Evolutionary conservation across 1,140 invertebrate species (phyloP).

Genomic region (Mactra quadrangularis): DNA sequence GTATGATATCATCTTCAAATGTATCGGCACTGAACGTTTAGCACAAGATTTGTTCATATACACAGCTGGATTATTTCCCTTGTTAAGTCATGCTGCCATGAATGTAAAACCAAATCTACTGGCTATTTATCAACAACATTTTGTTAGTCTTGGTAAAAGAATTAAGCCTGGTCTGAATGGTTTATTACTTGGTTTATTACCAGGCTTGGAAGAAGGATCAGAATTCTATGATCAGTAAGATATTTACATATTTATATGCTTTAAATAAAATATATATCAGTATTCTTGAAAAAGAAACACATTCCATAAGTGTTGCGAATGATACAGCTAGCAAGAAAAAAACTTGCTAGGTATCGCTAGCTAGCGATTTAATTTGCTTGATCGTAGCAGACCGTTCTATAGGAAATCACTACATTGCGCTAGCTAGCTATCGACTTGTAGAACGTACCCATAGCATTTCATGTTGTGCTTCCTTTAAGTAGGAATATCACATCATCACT

Average conservation of each 20-base stretch:
- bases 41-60: slow-evolving; percentile 95
- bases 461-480: no score
- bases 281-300: no score
- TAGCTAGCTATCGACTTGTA: no score
- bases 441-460: no score
- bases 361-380: no score
- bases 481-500: no score
- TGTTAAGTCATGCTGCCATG: slow-evolving; percentile 95
- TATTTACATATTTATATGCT: not conserved
- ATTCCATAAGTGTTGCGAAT: no score
- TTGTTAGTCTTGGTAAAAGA: slow-evolving; percentile 92
- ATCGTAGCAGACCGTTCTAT: no score
- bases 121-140: slow-evolving; percentile 96
- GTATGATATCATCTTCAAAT: slow-evolving; percentile 96
- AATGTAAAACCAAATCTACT: slow-evolving; percentile 91
- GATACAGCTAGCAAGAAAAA: no score
- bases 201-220: slow-evolving; percentile 95
- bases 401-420: no score
- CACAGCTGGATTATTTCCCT: slow-evolving; percentile 92
- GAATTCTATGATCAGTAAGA: slow-evolving; percentile 92
- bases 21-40: slow-evolving; percentile 92
- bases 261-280: no score
- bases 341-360: no score
- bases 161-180: slow-evolving; percentile 94
- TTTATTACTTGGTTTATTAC: slow-evolving; percentile 93